Conservation (phyloP, 2,797 vertebrate species). For the Oryzias sinensis region DNA sequence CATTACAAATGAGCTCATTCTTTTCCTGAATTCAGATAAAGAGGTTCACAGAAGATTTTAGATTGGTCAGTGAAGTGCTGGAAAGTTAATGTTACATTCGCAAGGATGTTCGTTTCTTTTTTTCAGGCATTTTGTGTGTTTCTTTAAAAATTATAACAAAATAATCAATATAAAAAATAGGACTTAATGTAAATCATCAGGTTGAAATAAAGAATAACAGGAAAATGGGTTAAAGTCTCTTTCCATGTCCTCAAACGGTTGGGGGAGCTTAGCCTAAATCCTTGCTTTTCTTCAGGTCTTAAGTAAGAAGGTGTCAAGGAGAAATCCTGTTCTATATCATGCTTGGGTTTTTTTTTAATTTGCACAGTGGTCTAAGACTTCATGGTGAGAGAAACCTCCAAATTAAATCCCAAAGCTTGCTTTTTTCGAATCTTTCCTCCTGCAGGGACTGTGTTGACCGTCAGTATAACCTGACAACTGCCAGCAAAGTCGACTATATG, state of each 20-base stretch:
- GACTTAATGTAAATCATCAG: not conserved
- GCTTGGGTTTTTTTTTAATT: slow-evolving; percentile 46
- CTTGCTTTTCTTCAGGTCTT: slow-evolving; percentile 18
- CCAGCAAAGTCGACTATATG: slow-evolving; percentile 2
- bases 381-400: slow-evolving; percentile 19
- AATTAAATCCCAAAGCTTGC: slow-evolving; percentile 20
- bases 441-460: slow-evolving; percentile 21
- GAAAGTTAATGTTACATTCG: too few species aligned
- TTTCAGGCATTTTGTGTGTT: not conserved
- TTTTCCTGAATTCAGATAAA: too few species aligned
- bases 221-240: slow-evolving; percentile 4
- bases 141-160: not conserved
- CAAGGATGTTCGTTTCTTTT: too few species aligned
- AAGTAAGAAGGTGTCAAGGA: slow-evolving; percentile 17
- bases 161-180: not conserved
- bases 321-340: slow-evolving; percentile 20
- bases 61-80: too few species aligned
- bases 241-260: slow-evolving; percentile 15
- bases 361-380: slow-evolving; percentile 34
- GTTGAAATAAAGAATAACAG: not conserved
- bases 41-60: too few species aligned
- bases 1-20: too few species aligned
- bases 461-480: slow-evolving; percentile 30
- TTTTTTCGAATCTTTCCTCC: slow-evolving; percentile 27
- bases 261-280: slow-evolving; percentile 33